phyloP scores from a whole-genome alignment of 2,888 invertebrate species.

The Tiphia femorata region DNA sequence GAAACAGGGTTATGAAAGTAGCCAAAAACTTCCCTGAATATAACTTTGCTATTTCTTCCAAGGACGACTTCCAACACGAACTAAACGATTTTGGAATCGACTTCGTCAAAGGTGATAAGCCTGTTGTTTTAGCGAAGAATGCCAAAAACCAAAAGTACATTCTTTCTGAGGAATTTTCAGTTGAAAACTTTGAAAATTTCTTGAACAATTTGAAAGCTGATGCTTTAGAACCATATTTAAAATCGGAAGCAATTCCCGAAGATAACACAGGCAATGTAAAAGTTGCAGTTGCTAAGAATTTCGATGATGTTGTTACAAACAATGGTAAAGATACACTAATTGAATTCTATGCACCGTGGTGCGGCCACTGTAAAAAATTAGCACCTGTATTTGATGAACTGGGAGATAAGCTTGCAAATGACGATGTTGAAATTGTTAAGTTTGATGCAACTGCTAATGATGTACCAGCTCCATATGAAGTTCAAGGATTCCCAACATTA shows the following conservation, averaged over 20 bases:
- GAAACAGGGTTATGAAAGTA: conserved; percentile 94
- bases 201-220: conserved; percentile 85
- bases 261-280: conserved; percentile 86
- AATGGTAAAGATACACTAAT: conserved; percentile 93
- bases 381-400: conserved; percentile 95
- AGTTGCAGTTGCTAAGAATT: conserved; percentile 96
- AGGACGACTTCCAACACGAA: conserved; percentile 95
- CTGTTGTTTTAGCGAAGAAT: conserved; percentile 87
- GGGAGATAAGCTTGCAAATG: conserved; percentile 86
- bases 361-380: conserved; percentile 98
- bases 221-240: conserved; percentile 90
- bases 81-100: conserved; percentile 94
- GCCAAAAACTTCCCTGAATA: conserved; percentile 79
- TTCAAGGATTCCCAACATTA: conserved; percentile 97
- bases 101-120: conserved; percentile 89
- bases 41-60: conserved; percentile 91
- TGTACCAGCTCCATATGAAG: conserved; percentile 91
- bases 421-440: conserved; percentile 93
- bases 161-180: conserved; percentile 90
- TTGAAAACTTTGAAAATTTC: conserved; percentile 88
- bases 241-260: conserved; percentile 94
- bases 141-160: conserved; percentile 89
- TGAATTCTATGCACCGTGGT: conserved; percentile 99
- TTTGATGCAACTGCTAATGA: conserved; percentile 99
- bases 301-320: conserved; percentile 92